phyloP scores from a whole-genome alignment of 2,113 vertebrate species.

The Dicrurus megarhynchus region DNA sequence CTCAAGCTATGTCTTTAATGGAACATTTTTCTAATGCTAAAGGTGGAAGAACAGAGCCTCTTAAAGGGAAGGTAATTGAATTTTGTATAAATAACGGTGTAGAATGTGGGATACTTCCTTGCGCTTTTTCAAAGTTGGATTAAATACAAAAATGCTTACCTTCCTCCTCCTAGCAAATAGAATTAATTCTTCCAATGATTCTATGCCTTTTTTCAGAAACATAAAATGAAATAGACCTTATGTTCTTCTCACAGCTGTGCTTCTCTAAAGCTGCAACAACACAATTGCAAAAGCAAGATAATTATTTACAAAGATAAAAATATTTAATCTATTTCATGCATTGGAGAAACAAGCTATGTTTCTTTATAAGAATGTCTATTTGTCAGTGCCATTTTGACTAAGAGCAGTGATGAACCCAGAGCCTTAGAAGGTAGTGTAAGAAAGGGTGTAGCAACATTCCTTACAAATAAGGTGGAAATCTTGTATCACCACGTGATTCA shows the following conservation, averaged over 20 bases:
- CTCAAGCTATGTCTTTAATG: not conserved
- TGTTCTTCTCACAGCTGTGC: not conserved
- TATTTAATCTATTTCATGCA: not conserved
- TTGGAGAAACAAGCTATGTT: not conserved
- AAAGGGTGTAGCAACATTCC: not conserved
- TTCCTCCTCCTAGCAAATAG: not conserved
- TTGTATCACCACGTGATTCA: not conserved
- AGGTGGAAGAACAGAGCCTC: not conserved
- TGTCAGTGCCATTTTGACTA: not conserved
- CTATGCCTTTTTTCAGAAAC: not conserved
- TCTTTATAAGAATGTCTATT: not conserved
- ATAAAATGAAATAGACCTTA: slow-evolving; percentile 14
- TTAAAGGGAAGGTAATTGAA: not conserved
- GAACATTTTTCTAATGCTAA: not conserved
- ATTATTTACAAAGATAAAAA: not conserved
- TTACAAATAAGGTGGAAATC: not conserved
- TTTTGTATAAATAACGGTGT: not conserved
- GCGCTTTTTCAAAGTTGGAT: not conserved
- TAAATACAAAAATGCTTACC: not conserved
- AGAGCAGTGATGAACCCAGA: not conserved
- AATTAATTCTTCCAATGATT: not conserved
- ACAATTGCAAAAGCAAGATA: not conserved
- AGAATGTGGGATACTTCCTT: not conserved
- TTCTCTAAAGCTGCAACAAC: not conserved
- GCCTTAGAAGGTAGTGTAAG: not conserved